Evolutionary conservation across 2,888 invertebrate species (phyloP).

Genomic region (Andrena bucephala): DNA sequence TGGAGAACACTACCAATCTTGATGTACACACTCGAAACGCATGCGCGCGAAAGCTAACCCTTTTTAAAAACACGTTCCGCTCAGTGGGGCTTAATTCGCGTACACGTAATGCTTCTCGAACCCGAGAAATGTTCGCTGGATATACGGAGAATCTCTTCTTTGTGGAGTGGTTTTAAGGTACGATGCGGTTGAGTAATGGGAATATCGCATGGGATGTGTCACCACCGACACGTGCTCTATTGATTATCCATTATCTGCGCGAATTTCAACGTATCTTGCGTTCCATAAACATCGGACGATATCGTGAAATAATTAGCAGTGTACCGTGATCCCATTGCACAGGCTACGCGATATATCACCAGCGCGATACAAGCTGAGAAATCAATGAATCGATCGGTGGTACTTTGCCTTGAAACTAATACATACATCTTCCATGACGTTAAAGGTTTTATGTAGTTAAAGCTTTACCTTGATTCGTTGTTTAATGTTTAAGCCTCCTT

Average conservation of each 20-base stretch:
- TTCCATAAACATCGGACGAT: background rate
- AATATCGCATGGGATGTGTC: background rate
- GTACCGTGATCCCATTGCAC: background rate
- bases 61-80: slow-evolving; percentile 17
- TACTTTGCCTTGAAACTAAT: background rate
- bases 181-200: no score
- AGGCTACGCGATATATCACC: background rate
- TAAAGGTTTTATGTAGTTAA: background rate
- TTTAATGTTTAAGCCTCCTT: background rate
- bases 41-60: slow-evolving; percentile 32
- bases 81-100: background rate
- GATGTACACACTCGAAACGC: slow-evolving; percentile 15
- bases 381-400: slow-evolving; percentile 22
- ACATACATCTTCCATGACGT: background rate
- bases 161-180: background rate
- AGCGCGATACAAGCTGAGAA: background rate
- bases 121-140: background rate
- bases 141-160: background rate
- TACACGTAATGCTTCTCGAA: background rate
- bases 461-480: slow-evolving; percentile 32
- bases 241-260: slow-evolving; percentile 38
- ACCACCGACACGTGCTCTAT: slow-evolving; percentile 40
- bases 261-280: background rate
- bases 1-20: background rate
- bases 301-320: background rate